Evolutionary conservation across 2,888 invertebrate species (phyloP), one percentile per base, ranked within the genome.

Genomic region (Oasisia sp.): DNA sequence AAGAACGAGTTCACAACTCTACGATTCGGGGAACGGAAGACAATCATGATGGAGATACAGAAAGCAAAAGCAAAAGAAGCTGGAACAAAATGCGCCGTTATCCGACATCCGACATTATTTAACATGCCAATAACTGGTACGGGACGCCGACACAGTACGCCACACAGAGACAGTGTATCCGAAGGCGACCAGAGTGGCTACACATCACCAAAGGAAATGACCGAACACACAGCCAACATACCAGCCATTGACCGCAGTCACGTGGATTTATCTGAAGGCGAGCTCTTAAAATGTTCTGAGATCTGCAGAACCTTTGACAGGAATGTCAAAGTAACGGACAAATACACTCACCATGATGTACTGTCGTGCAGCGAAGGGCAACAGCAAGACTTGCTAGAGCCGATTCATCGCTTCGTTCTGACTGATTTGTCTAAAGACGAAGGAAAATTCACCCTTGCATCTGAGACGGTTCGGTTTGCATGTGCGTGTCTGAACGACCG

Each of bases 401-500:
- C 92, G 1, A 92, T 92, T 45, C 92, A 92, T 44, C 89, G 56
- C 38, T 92, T 92, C 89, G 92, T 92, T 44, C 89, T 9, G 89
- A 92, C 50, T 32, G 89, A 89, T 32, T 38, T 92, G 45, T 19
- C 74, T n/a, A 74, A 19, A 7, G 27, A 7, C 74, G 27, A 74
- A 38, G 92, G 89, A 89, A 92, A n/a, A 89, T 44, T 14, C n/a
- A 32, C n/a, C 3, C 32, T 90, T 89, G 92, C 92, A 45, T 38
- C 89, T 32, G 89, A 91, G 27, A 91, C 91, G 11, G 32, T 92
- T 7, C 32, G 58, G 11, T 94, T 93, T 92, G 92, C 90, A 5
- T 91, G 93, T 38, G 93, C 93, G 1, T 94, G 93, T 90, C 90
- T 94, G 92, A 94, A 94, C 91, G 94, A 93, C 27, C 56, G 93